Conservation (phyloP, 1,140 invertebrate species). For the Conus betulinus region DNA sequence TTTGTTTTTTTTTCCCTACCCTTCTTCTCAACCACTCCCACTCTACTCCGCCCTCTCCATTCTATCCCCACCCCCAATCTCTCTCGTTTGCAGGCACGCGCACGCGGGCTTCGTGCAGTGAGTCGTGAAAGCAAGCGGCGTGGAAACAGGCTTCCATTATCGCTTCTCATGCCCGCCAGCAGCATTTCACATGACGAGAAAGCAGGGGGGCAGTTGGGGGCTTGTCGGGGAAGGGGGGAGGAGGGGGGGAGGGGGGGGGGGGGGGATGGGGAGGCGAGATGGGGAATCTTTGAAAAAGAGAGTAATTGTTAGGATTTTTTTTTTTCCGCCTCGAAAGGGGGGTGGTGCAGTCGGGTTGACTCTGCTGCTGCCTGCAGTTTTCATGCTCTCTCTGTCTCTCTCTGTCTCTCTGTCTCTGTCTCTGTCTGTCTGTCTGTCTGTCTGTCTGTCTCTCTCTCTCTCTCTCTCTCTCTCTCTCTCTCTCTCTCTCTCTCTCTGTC, state of each 20-base stretch:
- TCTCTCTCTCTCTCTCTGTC: too few species aligned
- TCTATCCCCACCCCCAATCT: neutral
- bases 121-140: slow-evolving; percentile 9
- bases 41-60: neutral
- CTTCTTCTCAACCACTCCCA: neutral
- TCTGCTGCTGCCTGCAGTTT: neutral
- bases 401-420: too few species aligned
- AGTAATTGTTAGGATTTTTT: slow-evolving; percentile 11
- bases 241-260: too few species aligned
- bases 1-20: neutral
- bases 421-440: too few species aligned
- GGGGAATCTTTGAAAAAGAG: neutral
- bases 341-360: neutral
- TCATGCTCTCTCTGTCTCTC: neutral
- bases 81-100: neutral
- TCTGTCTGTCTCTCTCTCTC: too few species aligned
- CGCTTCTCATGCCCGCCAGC: slow-evolving; percentile 5
- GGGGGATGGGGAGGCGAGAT: neutral
- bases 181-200: neutral
- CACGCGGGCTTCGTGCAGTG: neutral
- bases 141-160: slow-evolving; percentile 7
- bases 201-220: too few species aligned
- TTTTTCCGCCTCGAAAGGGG: neutral
- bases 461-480: too few species aligned
- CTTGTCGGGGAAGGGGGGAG: too few species aligned